Conservation (phyloP, 92 coral and sea anemone genomes). For the Ricordea florida region DNA sequence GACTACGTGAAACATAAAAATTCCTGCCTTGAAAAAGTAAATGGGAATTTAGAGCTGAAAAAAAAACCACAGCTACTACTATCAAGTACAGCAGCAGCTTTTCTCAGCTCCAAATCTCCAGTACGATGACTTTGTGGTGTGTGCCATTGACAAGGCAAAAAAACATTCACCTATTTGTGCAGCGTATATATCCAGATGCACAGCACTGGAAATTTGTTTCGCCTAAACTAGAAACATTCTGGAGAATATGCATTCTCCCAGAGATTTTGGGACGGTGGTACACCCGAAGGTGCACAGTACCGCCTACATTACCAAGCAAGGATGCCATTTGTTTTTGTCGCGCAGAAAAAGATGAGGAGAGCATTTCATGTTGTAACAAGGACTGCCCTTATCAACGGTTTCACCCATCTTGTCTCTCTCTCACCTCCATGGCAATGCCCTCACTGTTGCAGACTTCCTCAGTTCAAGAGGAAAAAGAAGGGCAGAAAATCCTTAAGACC, state of each 20-base stretch:
- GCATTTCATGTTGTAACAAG: conserved; percentile 18
- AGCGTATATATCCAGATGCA: conserved; percentile 28
- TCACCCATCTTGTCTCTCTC: conserved; percentile 49
- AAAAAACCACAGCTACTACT: conserved; percentile 49
- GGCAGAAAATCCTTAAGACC: background rate
- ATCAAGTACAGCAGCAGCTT: conserved; percentile 74
- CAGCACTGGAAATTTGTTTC: conserved; percentile 44
- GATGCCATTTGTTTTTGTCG: conserved; percentile 34
- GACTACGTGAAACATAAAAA: conserved; percentile 36
- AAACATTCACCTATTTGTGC: conserved; percentile 1
- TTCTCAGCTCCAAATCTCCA: conserved; percentile 22
- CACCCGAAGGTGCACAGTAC: conserved; percentile 30
- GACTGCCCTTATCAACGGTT: conserved; percentile 11
- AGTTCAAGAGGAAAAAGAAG: conserved; percentile 7
- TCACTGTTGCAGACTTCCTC: conserved; percentile 37
- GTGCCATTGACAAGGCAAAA: conserved; percentile 24
- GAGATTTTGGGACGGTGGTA: conserved; percentile 56
- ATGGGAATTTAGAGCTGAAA: conserved; percentile 45
- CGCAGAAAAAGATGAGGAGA: conserved; percentile 2
- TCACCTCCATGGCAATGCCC: conserved; percentile 15
- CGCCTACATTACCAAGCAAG: conserved; percentile 21
- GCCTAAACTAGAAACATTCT: conserved; percentile 40
- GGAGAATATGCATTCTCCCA: conserved; percentile 48
- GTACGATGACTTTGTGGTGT: conserved; percentile 64
- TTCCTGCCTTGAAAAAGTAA: conserved; percentile 47